Evolutionary conservation across 2,113 vertebrate species (phyloP).

Genomic region (Lota lota): DNA sequence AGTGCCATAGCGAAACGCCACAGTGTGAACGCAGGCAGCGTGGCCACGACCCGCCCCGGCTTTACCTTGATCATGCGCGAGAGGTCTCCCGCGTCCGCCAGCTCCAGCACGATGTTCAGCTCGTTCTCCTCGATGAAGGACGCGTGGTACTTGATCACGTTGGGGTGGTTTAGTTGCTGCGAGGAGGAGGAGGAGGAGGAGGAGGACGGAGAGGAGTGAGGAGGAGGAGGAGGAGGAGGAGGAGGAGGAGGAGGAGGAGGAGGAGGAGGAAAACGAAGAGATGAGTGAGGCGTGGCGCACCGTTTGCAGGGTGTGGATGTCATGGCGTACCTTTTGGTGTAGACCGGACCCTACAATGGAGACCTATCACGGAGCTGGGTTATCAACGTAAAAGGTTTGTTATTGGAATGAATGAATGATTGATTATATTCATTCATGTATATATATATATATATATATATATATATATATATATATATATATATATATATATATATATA

Average conservation of each 20-base stretch:
- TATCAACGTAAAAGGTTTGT: too few species aligned
- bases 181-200: conserved; percentile 22
- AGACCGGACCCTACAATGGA: too few species aligned
- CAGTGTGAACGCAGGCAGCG: too few species aligned
- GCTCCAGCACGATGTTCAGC: conserved; percentile 95
- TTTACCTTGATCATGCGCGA: conserved; percentile 98
- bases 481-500: too few species aligned
- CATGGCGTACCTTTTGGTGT: not conserved
- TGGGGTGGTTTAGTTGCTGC: conserved; percentile 98
- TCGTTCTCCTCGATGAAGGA: conserved; percentile 99
- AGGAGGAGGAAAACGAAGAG: not conserved
- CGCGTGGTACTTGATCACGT: conserved; percentile 98
- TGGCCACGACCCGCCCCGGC: not conserved
- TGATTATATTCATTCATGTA: too few species aligned
- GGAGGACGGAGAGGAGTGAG: conserved; percentile 27
- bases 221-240: conserved; percentile 20
- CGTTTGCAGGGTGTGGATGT: too few species aligned
- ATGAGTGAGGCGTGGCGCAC: too few species aligned
- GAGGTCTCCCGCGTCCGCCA: conserved; percentile 96
- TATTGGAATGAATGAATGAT: too few species aligned
- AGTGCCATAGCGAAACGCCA: too few species aligned
- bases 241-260: conserved; percentile 11
- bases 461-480: too few species aligned
- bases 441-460: too few species aligned
- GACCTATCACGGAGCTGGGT: too few species aligned